Base-by-base conservation (phyloP, 2,113 vertebrate species). In the Perca flavescens region DNA sequence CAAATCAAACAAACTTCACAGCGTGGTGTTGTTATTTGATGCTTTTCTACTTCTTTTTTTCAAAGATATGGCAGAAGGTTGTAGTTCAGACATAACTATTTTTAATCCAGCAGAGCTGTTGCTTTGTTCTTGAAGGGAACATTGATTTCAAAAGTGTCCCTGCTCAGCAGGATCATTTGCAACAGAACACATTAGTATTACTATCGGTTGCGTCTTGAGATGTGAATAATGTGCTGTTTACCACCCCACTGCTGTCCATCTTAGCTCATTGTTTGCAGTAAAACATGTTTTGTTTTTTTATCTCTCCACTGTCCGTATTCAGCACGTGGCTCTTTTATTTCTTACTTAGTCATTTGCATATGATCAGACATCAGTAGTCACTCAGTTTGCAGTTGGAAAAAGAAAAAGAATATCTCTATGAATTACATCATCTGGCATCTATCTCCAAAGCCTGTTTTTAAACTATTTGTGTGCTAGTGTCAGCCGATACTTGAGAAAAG, bases 41-140 rank as follows among this genome's bases (percentile, higher is more conserved):
- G 6, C 19, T 66, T 28, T 47, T 58, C 75, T 19, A 7, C 21
- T 28, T 61, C 61, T 57, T 60, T 31, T 56, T 68, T 60, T 54
- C n/a, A 82, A 84, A 57, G 76, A 65, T 54, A 79, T 79, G 82
- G 65, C 77, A 71, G 46, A 79, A 80, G 78, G 74, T 81, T 78
- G 64, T 64, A 43, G 43, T 78, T 92, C n/a, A 84, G 22, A 85
- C 63, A 19, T 67, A 52, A 40, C 73, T 90, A 85, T 91, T 89
- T 90, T 91, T 91, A 92, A 75, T 79, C 3, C 8, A 21, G 60
- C 54, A 57, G 21, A 57, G 81, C 61, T 79, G 31, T 76, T 79
- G 68, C 63, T 88, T 83, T 83, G 58, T 88, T 78, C 54, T 65
- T 83, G 52, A 54, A 77, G 50, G 25, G 15, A 64, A 79, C 78